Evolutionary conservation across 2,888 invertebrate genomes (phyloP), one percentile per base, ranked within the genome.

Genomic region (Pseudoips prasinana): DNA sequence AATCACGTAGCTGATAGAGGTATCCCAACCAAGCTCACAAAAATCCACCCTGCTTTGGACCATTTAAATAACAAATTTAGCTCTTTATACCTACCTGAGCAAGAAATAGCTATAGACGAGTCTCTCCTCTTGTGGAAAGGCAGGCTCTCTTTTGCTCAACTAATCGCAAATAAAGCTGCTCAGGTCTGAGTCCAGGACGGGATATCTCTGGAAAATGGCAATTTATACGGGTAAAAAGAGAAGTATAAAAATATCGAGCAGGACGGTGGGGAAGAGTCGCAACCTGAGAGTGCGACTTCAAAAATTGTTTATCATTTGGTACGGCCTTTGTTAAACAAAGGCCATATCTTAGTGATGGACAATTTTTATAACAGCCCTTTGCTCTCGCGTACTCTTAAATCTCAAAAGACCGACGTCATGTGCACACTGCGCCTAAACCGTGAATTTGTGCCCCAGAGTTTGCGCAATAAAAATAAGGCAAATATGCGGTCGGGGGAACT

Each of bases 301-400:
- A 25, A 29, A 29, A 34, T 34, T 20, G 34, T 34, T 11, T 22
- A 24, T 25, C 1, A 34, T 11, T 25, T 34, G 20, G 29, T 24
- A 9, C 20, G 34, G 8, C 34, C 29, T 4, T 29, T 34, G 11
- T 28, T 34, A 18, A 18, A 34, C 20, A 28, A 20, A 20, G 34
- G 34, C 9, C 29, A 34, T 14, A 29, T 22, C 4, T 22, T 33
- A 10, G 27, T 33, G 7, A 33, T 33, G 26, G 33, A 33, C 22
- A 33, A 33, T 22, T 29, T 34, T 20, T 34, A 29, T n/a, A 34
- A 25, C n/a, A 29, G 28, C 34, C 34, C 34, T 5, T n/a, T 29
- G 4, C 7, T 34, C 7, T 19, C 25, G 3, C 20, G 34, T 1
- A 14, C 28, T 8, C 20, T 34, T 4, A 29, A 34, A 22, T 3